Percentiles rank a stretch among this genome's conserved stretches.
Conservation (phyloP, 92 coral and sea anemone genomes). For the Pocillopora meandrina region DNA sequence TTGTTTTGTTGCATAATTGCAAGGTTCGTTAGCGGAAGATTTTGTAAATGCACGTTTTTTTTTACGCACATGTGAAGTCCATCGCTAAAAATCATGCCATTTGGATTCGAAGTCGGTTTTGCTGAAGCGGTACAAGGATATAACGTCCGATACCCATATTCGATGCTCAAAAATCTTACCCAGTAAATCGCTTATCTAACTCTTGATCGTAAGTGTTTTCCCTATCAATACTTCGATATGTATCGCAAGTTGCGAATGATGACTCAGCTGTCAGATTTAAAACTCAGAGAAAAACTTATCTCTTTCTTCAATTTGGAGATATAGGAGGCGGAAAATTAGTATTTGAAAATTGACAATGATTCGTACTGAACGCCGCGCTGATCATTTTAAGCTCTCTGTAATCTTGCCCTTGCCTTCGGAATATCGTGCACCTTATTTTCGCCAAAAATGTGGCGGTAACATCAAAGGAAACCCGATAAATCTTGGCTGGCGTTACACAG, state of each 20-base stretch:
- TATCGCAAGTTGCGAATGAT: constrained; percentile 48
- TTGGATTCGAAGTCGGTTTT: background rate
- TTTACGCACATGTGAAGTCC: background rate
- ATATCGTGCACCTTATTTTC: constrained; percentile 21
- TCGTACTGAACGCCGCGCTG: background rate
- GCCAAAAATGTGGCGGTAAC: constrained; percentile 41
- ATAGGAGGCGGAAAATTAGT: constrained; percentile 8
- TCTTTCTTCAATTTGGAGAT: background rate
- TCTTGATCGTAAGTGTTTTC: constrained; percentile 47
- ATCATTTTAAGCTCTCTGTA: background rate
- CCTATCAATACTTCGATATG: constrained; percentile 52
- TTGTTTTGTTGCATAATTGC: constrained; percentile 26
- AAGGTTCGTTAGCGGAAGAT: no score
- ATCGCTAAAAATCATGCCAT: no score
- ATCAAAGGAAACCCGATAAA: constrained; percentile 42
- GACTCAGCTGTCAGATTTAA: constrained; percentile 39
- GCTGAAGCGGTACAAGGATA: background rate
- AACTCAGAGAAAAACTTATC: constrained; percentile 18
- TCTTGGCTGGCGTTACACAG: constrained; percentile 33
- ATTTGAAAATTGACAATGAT: constrained; percentile 7
- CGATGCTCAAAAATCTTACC: constrained; percentile 22
- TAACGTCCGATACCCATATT: background rate
- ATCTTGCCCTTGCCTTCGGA: background rate
- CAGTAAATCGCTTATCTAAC: constrained; percentile 44
- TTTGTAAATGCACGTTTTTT: background rate